Percentiles rank a stretch among this genome's conserved stretches.
Conservation (phyloP, 30 jellyfish, hydroid and myxozoan species). For the Hydra vulgaris region DNA sequence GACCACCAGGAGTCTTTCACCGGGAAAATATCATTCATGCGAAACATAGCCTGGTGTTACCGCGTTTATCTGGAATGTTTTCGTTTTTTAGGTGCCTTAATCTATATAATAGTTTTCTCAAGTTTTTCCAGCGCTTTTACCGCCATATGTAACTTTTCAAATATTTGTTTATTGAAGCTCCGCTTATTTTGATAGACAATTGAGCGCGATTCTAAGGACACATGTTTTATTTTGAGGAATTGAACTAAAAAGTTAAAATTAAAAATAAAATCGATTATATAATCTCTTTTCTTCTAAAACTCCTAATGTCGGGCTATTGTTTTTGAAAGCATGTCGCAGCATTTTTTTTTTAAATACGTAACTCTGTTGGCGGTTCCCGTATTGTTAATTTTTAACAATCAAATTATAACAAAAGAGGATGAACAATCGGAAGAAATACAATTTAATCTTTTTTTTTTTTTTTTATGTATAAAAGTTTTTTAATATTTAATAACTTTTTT, state of each 20-base stretch:
- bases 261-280: background rate
- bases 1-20: background rate
- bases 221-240: background rate
- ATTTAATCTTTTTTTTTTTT: too few species aligned
- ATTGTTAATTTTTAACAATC: background rate
- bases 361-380: background rate
- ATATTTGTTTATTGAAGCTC: background rate
- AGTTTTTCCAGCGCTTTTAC: background rate
- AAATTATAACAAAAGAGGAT: too few species aligned
- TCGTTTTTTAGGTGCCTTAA: background rate
- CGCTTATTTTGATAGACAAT: background rate
- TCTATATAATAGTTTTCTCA: too few species aligned
- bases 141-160: background rate
- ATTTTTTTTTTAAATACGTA: background rate
- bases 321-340: background rate
- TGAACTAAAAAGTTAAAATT: background rate
- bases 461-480: too few species aligned
- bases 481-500: too few species aligned
- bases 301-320: background rate
- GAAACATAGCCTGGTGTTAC: background rate
- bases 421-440: too few species aligned
- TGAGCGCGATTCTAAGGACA: background rate
- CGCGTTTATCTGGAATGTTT: background rate
- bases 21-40: background rate
- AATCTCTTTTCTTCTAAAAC: background rate